phyloP scores from a whole-genome alignment of 2,113 vertebrate species.

The Triplophysa tibetana region DNA sequence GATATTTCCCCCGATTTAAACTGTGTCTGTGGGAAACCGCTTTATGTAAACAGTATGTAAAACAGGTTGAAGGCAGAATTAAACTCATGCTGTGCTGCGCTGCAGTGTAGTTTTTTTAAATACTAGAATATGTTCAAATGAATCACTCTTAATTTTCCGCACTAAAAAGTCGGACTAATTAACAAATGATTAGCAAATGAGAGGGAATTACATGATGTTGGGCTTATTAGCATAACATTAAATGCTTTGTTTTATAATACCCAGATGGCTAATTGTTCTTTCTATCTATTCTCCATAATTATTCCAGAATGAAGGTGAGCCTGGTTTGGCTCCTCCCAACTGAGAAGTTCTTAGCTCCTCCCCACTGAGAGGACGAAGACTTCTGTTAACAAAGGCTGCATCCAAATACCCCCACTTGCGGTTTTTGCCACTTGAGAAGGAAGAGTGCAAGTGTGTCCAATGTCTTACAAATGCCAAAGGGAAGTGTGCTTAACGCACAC shows the following conservation, averaged over 20 bases:
- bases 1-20: neutral
- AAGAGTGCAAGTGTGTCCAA: too few relatives aligned
- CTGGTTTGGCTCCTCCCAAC: conserved; percentile 17
- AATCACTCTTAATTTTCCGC: conserved; percentile 65
- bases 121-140: conserved; percentile 62
- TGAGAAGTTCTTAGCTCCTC: neutral
- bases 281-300: conserved; percentile 53
- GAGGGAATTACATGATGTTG: conserved; percentile 68
- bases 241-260: conserved; percentile 74
- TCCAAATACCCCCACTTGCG: too few relatives aligned
- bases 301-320: conserved; percentile 56
- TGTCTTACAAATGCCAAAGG: too few relatives aligned
- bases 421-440: too few relatives aligned
- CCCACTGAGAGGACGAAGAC: too few relatives aligned
- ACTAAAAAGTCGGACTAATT: conserved; percentile 68
- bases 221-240: conserved; percentile 74
- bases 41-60: conserved; percentile 1
- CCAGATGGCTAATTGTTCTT: conserved; percentile 74
- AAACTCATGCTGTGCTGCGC: conserved; percentile 51
- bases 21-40: neutral
- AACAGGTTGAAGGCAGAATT: conserved; percentile 26
- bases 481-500: too few relatives aligned
- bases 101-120: conserved; percentile 59
- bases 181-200: conserved; percentile 70
- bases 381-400: too few relatives aligned